Conservation (phyloP, 1,140 invertebrate genomes). For the Apis laboriosa region DNA sequence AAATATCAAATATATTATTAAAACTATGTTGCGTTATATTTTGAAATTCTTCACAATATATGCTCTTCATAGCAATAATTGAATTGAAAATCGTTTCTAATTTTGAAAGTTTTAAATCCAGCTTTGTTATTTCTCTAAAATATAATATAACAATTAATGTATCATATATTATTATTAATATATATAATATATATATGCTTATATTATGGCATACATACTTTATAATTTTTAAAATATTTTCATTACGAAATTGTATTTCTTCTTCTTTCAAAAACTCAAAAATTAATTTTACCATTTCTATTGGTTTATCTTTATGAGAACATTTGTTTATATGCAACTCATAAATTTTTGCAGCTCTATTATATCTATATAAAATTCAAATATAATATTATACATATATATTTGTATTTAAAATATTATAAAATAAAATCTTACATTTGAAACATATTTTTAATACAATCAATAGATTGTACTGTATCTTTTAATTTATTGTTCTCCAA, state of each 20-base stretch:
- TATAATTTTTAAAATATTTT: conserved; percentile 40
- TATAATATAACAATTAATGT: background rate
- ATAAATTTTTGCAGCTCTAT: conserved; percentile 48
- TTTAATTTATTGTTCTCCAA: conserved; percentile 48
- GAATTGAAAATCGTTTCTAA: conserved; percentile 59
- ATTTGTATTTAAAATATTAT: too few species aligned
- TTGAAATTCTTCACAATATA: conserved; percentile 53
- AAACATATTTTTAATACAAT: conserved; percentile 49
- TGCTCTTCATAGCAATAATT: conserved; percentile 42
- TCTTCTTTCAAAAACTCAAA: conserved; percentile 43
- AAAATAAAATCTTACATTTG: conserved; percentile 49
- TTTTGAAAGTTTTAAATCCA: conserved; percentile 53
- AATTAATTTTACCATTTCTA: conserved; percentile 61
- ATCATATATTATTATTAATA: background rate
- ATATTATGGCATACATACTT: conserved; percentile 26
- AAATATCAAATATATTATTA: background rate
- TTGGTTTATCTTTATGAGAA: conserved; percentile 28
- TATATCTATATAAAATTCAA: conserved; percentile 52
- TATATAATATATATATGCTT: background rate
- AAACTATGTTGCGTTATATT: conserved; percentile 2
- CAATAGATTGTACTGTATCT: conserved; percentile 37
- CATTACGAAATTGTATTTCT: conserved; percentile 29
- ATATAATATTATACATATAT: background rate
- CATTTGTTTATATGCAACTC: conserved; percentile 26
- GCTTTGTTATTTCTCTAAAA: conserved; percentile 49